Conservation (phyloP, 2,797 vertebrate species). For the Urophycis tenuis region DNA sequence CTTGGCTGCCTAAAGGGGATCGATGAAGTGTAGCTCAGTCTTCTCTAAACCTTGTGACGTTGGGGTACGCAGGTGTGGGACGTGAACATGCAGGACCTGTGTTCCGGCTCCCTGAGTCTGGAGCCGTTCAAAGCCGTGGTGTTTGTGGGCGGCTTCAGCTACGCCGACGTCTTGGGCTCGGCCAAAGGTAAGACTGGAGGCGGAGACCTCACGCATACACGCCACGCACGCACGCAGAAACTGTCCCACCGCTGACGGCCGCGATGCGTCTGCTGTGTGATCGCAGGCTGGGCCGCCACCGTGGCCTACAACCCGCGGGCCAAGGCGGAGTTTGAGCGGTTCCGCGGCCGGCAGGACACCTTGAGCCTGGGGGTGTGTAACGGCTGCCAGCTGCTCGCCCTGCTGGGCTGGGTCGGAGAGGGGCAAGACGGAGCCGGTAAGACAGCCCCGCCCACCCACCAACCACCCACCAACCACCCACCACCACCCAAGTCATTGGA, state of each 20-base stretch:
- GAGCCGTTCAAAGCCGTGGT: slow-evolving; percentile 79
- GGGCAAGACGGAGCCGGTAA: slow-evolving; percentile 48
- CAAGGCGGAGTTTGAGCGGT: slow-evolving; percentile 73
- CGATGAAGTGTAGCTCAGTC: background rate
- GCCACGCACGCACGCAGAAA: background rate
- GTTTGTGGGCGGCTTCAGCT: slow-evolving; percentile 94
- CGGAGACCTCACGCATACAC: background rate
- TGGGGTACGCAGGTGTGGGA: slow-evolving; percentile 81
- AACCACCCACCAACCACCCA: no score
- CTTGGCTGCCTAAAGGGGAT: background rate
- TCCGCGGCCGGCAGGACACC: slow-evolving; percentile 74
- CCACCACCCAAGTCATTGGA: no score
- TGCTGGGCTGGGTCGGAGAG: slow-evolving; percentile 85
- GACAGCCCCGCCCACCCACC: background rate
- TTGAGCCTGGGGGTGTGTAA: slow-evolving; percentile 91
- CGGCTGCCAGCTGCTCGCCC: slow-evolving; percentile 85
- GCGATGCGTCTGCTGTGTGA: background rate
- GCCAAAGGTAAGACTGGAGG: slow-evolving; percentile 74
- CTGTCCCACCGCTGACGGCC: background rate
- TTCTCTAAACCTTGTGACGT: background rate
- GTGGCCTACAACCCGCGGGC: slow-evolving; percentile 75
- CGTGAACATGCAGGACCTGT: slow-evolving; percentile 87
- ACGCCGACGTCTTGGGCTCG: slow-evolving; percentile 86
- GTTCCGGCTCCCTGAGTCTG: slow-evolving; percentile 72
- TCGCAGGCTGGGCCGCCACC: slow-evolving; percentile 84